Base-by-base conservation (phyloP, 37 sponge, comb jelly and placozoan species). In the Geodia barretti region DNA sequence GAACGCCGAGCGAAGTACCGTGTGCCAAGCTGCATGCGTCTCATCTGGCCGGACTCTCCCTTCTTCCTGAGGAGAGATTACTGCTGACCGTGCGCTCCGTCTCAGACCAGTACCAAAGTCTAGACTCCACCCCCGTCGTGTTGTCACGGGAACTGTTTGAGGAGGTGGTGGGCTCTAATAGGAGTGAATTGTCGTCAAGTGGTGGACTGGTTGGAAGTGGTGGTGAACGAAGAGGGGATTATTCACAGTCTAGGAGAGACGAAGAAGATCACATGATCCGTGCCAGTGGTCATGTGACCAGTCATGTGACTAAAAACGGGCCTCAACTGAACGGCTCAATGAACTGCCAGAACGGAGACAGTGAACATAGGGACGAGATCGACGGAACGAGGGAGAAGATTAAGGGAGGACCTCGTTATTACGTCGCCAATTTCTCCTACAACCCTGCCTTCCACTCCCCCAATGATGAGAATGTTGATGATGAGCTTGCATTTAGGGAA, bases 361-460 rank as follows among this genome's bases (percentile, higher is more conserved):
- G 65, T 7, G 4, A 7, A 7, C 5, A 29, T 24, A 64, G 5
- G 65, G 65, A 29, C 8, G 30, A 64, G 11, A 19, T 64, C 24
- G 30, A 29, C n/a, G 25, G 65, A 64, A 5, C 11, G 30, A 64
- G 65, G 20, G 30, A 24, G 65, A 64, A 19, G 65, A 64, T 64
- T 26, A 64, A 7, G n/a, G 25, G 65, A 19, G 29, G 5, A 5
- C 62, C 34, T 20, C 61, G 30, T 1, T 88, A 77, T 35, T 88
- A 88, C 63, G 33, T 32, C 36, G 88, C 88, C 3, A n/a, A 78
- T 58, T 82, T 59, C 64, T 23, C n/a, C 37, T 88, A 88, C 68
- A 64, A 88, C 59, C 88, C 88, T 9, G 2, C 17, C 19, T 30
- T 69, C 7, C 80, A 77, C 14, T 88, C 88, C 30, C 88, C 88